Evolutionary conservation across 2,797 vertebrate genomes (phyloP).

Genomic region (Lagothrix lagotricha): DNA sequence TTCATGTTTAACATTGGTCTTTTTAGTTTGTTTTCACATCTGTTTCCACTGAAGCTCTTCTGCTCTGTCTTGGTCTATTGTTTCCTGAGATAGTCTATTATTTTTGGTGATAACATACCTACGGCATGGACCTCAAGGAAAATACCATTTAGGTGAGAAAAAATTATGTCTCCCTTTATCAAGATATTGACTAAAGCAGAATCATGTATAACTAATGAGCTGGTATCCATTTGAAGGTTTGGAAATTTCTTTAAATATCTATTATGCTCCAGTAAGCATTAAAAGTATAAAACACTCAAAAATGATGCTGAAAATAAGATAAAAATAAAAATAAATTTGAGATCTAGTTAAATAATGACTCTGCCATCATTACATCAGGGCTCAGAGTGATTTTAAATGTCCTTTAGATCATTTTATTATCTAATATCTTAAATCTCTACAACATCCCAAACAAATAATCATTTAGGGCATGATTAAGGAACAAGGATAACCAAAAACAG

Average conservation of each 20-base stretch:
- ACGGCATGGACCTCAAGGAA: background rate
- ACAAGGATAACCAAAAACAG: background rate
- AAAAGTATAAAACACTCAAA: background rate
- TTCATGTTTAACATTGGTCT: constrained; percentile 65
- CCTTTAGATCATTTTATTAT: background rate
- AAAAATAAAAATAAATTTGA: background rate
- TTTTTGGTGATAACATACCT: background rate
- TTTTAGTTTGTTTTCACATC: constrained; percentile 57
- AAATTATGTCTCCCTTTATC: background rate
- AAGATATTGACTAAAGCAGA: background rate
- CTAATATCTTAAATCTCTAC: background rate
- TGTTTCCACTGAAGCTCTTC: constrained; percentile 27
- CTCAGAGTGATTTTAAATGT: background rate
- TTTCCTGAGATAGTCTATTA: constrained; percentile 10
- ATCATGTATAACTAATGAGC: background rate
- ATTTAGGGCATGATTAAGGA: background rate
- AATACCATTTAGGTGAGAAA: background rate
- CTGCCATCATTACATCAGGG: background rate
- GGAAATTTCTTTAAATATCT: background rate
- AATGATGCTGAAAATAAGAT: background rate
- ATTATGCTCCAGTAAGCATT: background rate
- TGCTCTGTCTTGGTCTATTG: background rate
- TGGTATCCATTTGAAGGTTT: background rate
- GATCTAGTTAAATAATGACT: background rate
- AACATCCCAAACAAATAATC: background rate